Percentiles rank a stretch among this genome's conserved stretches.
These are phyloP conservation scores for Epirrhoe tristata DNA, from an alignment of 2,888 invertebrate genomes.

Conservation along the genomic window DNA sequence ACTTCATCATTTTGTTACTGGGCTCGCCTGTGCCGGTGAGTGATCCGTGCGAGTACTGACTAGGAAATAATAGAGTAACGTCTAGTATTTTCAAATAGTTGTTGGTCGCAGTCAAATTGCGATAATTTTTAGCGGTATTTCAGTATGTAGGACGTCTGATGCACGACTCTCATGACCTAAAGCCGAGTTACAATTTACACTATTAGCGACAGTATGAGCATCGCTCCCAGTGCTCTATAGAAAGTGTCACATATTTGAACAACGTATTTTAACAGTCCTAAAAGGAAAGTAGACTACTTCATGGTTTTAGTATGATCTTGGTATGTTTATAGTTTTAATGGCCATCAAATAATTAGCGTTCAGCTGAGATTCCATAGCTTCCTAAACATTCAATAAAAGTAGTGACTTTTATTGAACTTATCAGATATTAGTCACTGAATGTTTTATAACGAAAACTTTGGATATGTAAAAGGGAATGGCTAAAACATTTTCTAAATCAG, in stretches of 20 bases:
- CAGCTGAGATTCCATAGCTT: no score
- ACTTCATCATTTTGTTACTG: slow-evolving; percentile 62
- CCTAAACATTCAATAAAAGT: no score
- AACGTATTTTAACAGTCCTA: slow-evolving; percentile 59
- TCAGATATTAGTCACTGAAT: no score
- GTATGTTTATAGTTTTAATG: slow-evolving; percentile 1
- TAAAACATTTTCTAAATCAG: not conserved
- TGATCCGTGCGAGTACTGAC: slow-evolving; percentile 62
- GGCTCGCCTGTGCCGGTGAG: slow-evolving; percentile 52
- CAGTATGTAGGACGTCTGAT: slow-evolving; percentile 70
- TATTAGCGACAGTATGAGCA: slow-evolving; percentile 73
- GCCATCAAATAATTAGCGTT: no score
- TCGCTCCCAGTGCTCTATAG: slow-evolving; percentile 61
- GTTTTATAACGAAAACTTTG: not conserved
- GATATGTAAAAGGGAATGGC: not conserved
- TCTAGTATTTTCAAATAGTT: slow-evolving; percentile 58
- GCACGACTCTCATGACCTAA: slow-evolving; percentile 72
- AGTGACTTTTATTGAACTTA: not conserved
- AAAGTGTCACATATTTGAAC: slow-evolving; percentile 81
- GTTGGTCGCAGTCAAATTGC: slow-evolving; percentile 63
- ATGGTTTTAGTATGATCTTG: slow-evolving; percentile 18
- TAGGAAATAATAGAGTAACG: slow-evolving; percentile 64
- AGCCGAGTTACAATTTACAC: slow-evolving; percentile 73
- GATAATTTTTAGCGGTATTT: slow-evolving; percentile 83
- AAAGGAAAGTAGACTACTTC: slow-evolving; percentile 49